Conservation (phyloP, 2,113 vertebrate species). For the Monopterus albus region DNA sequence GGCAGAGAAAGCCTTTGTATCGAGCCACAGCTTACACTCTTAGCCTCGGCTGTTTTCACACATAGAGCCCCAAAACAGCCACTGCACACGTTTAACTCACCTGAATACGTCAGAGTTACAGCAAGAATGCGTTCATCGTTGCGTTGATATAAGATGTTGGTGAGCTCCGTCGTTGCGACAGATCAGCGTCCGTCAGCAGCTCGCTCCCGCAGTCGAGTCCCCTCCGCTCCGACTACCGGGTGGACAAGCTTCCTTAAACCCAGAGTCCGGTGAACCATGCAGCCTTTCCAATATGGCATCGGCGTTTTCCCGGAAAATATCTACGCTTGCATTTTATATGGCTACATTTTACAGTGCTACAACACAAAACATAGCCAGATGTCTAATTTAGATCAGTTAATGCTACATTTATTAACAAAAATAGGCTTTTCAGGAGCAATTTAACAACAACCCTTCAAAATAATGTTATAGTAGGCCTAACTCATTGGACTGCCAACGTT, state of each 20-base stretch:
- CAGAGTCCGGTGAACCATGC: constrained; percentile 49
- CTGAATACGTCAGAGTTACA: constrained; percentile 10
- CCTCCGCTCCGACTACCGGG: constrained; percentile 61
- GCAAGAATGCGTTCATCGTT: neutral
- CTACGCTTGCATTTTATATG: neutral
- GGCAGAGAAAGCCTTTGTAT: constrained; percentile 80
- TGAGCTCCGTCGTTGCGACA: constrained; percentile 33
- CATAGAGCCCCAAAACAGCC: neutral
- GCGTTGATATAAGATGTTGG: neutral
- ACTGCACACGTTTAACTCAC: constrained; percentile 45
- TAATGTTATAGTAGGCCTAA: no score
- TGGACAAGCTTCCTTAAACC: constrained; percentile 66
- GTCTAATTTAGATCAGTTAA: no score
- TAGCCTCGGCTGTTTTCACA: constrained; percentile 20
- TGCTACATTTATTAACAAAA: neutral
- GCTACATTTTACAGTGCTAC: neutral
- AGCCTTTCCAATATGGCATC: constrained; percentile 54
- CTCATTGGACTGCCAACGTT: no score
- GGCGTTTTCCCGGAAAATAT: constrained; percentile 17
- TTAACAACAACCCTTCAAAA: no score
- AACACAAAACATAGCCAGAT: neutral
- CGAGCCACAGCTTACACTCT: constrained; percentile 44
- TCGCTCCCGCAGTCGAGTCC: constrained; percentile 51
- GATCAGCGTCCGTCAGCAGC: constrained; percentile 51
- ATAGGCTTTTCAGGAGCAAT: no score